Conservation (phyloP, 2,797 vertebrate species). For the Siniperca scherzeri region DNA sequence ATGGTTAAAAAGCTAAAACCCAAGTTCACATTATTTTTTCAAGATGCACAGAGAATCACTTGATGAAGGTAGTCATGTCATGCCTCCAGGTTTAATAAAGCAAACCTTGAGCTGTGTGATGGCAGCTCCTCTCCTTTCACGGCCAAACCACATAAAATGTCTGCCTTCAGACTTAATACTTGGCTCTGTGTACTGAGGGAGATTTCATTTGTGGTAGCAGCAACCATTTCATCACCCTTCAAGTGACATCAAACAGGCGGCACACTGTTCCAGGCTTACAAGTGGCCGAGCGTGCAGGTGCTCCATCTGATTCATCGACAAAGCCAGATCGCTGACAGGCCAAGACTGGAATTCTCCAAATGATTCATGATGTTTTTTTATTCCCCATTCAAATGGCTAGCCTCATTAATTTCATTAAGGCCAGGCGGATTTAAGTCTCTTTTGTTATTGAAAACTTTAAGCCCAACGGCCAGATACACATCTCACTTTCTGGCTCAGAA, state of each 20-base stretch:
- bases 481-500: slow-evolving; percentile 51
- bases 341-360: slow-evolving; percentile 68
- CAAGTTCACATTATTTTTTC: slow-evolving; percentile 18
- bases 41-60: slow-evolving; percentile 47
- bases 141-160: slow-evolving; percentile 75
- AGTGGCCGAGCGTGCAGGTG: slow-evolving; percentile 80
- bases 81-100: slow-evolving; percentile 72
- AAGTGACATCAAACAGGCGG: slow-evolving; percentile 83
- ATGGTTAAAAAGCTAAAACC: slow-evolving; percentile 5
- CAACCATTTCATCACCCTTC: slow-evolving; percentile 79
- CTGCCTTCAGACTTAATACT: slow-evolving; percentile 79
- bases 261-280: slow-evolving; percentile 78
- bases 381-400: slow-evolving; percentile 67
- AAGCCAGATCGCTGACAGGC: slow-evolving; percentile 77
- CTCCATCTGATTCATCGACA: slow-evolving; percentile 75
- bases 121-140: slow-evolving; percentile 61
- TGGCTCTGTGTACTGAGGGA: slow-evolving; percentile 71
- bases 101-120: slow-evolving; percentile 69
- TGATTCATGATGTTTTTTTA: slow-evolving; percentile 67
- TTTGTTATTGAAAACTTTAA: slow-evolving; percentile 74
- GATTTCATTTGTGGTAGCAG: slow-evolving; percentile 73
- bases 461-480: slow-evolving; percentile 47
- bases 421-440: slow-evolving; percentile 68
- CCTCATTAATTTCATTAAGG: slow-evolving; percentile 78
- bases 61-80: slow-evolving; percentile 60